These are phyloP conservation scores for Rallus crepitans DNA, from an alignment of 2,797 vertebrate species.

Conservation along the genomic window DNA sequence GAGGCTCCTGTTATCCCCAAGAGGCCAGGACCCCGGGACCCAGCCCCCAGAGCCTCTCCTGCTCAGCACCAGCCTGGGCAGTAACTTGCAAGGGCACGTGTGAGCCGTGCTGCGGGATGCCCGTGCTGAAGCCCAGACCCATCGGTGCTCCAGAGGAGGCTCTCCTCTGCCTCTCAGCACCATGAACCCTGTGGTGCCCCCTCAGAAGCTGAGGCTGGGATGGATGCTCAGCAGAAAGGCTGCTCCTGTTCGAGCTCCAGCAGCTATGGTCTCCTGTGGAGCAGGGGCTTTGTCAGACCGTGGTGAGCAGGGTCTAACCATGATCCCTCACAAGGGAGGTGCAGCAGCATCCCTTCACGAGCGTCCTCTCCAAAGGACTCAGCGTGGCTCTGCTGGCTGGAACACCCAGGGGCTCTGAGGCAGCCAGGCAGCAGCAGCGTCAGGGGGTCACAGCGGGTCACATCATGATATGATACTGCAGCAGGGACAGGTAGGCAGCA, in stretches of 20 bases:
- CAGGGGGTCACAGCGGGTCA: neutral
- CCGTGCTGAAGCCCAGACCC: neutral
- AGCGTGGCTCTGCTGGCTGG: neutral
- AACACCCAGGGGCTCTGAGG: accelerated
- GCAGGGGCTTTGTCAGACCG: neutral
- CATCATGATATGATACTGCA: accelerated
- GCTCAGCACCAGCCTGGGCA: neutral
- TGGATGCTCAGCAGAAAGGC: neutral
- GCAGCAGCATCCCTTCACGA: neutral
- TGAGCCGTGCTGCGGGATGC: neutral
- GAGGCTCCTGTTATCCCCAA: neutral
- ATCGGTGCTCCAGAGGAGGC: neutral
- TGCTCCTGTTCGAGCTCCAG: neutral
- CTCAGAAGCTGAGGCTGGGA: neutral
- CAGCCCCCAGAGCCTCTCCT: neutral
- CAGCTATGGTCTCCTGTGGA: neutral
- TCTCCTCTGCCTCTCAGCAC: neutral
- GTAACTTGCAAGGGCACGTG: neutral
- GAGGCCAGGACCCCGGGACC: neutral
- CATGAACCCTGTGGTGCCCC: neutral
- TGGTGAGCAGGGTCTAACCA: accelerated
- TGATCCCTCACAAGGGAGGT: neutral
- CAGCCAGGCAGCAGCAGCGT: neutral
- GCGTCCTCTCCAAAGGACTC: neutral
- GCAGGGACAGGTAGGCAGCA: neutral